Evolutionary conservation across 2,113 vertebrate genomes (phyloP), one percentile per base, ranked within the genome.

Genomic region (Oncorhynchus nerka): DNA sequence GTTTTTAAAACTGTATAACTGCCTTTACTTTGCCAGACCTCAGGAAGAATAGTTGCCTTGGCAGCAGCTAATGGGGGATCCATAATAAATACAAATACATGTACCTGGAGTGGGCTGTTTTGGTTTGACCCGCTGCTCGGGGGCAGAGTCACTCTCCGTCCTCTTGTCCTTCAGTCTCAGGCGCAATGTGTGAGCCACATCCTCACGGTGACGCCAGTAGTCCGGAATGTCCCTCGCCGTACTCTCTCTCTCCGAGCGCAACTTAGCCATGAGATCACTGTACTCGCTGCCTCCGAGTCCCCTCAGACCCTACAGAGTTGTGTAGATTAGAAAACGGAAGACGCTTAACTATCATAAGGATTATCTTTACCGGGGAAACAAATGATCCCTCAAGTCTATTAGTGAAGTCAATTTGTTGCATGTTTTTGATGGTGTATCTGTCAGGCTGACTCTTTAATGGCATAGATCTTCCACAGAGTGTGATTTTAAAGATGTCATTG

Each of bases 81-180:
- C 32, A 34, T 34, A 6, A 34, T 34, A 34, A 34, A 34, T 6
- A 34, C 32, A 34, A 34, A 34, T 34, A 34, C 34, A 39, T 39
- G 72, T 75, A 93, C 92, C 91, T 83, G 90, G 85, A 68, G 71
- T 71, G 0, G 9, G 72, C 83, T 30, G 70, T 75, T 70, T 87
- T 74, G 87, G 48, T 79, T 79, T 87, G 81, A 71, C 0, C 30
- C 72, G 78, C 9, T 71, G 64, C 39, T 80, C 79, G 0, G 77
- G 26, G 11, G 68, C 75, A 0, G 76, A 77, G 28, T 81, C 61
- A 1, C 74, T 81, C 71, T 73, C 83, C 22, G 80, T 82, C 70
- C 64, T 76, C 57, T 68, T 71, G 12, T 69, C 16, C 11, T 71
- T 81, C 51, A 92, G 74, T 75, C 81, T 90, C 71, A 76, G 75